These are phyloP conservation scores for Erinaceus europaeus DNA, from an alignment of 2,113 vertebrate genomes.

Conservation along the genomic window DNA sequence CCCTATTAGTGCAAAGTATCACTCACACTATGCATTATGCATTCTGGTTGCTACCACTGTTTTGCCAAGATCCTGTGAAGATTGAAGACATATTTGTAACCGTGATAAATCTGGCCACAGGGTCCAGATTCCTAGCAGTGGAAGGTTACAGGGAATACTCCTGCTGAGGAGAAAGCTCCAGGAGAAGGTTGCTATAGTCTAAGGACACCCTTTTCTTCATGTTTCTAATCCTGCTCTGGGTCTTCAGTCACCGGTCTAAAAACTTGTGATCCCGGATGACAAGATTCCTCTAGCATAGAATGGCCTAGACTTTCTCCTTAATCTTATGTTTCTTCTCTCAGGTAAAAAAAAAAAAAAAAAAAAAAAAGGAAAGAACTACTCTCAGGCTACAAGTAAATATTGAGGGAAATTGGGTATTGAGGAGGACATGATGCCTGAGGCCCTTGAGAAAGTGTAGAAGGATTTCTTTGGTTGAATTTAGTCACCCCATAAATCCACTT, in stretches of 20 bases:
- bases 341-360: no score
- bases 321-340: not conserved
- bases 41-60: not conserved
- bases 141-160: not conserved
- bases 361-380: not conserved
- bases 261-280: not conserved
- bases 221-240: not conserved
- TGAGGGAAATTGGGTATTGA: no score
- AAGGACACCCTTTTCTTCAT: not conserved
- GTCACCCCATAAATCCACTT: not conserved
- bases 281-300: not conserved
- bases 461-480: not conserved
- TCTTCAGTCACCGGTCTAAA: not conserved
- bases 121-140: not conserved
- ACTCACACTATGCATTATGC: not conserved
- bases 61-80: not conserved
- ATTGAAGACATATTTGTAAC: not conserved
- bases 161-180: not conserved
- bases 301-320: not conserved
- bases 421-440: not conserved
- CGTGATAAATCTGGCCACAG: not conserved
- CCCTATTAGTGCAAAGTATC: not conserved
- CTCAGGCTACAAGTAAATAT: not conserved
- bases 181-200: not conserved
- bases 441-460: not conserved